These are phyloP conservation scores for Camelus dromedarius DNA, from an alignment of 2,113 vertebrate genomes.

Conservation along the genomic window DNA sequence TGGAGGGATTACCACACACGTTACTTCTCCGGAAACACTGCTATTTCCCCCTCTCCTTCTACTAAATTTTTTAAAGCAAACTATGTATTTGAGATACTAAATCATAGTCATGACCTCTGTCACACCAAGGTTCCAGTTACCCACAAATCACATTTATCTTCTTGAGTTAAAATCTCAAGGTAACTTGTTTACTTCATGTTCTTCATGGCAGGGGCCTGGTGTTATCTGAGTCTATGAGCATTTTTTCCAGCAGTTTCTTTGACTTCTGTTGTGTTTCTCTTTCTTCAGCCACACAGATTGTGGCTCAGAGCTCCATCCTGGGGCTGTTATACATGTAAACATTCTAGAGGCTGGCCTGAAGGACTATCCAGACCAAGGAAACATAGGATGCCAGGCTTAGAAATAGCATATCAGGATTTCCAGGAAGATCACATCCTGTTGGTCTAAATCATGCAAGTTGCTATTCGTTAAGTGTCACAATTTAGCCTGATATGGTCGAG, in stretches of 20 bases:
- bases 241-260: conserved; percentile 13
- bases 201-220: neutral
- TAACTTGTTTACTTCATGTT: neutral
- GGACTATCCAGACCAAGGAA: neutral
- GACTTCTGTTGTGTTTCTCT: neutral
- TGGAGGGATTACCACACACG: neutral
- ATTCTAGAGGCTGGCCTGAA: neutral
- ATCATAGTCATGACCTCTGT: neutral
- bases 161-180: conserved; percentile 21
- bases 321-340: neutral
- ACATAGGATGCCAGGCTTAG: neutral
- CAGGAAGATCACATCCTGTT: neutral
- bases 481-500: neutral
- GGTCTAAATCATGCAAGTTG: conserved; percentile 16
- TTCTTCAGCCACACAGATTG: neutral
- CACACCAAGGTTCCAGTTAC: neutral
- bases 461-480: neutral
- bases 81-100: neutral
- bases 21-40: neutral
- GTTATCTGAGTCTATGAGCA: neutral
- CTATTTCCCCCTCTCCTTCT: neutral
- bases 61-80: neutral
- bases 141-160: neutral
- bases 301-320: neutral
- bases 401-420: neutral